These are phyloP conservation scores for Trypoxylus dichotomus DNA, from an alignment of 1,140 invertebrate genomes.

Conservation along the genomic window DNA sequence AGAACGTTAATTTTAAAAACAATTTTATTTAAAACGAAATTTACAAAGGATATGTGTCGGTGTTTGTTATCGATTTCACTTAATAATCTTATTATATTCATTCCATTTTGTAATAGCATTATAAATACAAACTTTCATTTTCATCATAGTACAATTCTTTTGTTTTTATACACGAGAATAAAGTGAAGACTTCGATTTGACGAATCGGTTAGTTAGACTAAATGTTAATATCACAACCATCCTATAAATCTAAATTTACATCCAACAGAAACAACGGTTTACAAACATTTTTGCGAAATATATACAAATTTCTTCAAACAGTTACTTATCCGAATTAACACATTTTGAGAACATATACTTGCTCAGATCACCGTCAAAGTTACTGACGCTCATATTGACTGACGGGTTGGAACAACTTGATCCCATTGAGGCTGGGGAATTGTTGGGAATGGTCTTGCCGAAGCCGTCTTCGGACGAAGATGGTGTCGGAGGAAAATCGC, in stretches of 20 bases:
- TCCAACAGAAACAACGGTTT: slow-evolving; percentile 14
- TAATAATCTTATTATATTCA: background rate
- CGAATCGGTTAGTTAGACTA: background rate
- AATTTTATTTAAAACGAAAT: slow-evolving; percentile 26
- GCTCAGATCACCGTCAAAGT: slow-evolving; percentile 57
- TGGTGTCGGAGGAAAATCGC: slow-evolving; percentile 50
- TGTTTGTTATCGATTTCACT: background rate
- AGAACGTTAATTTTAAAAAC: background rate
- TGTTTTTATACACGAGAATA: background rate
- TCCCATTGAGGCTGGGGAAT: slow-evolving; percentile 34
- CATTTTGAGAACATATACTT: slow-evolving; percentile 56
- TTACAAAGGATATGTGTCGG: slow-evolving; percentile 28
- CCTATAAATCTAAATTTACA: slow-evolving; percentile 20
- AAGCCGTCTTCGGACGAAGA: slow-evolving; percentile 44
- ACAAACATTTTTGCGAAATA: background rate
- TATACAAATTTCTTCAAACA: background rate
- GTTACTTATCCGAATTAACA: background rate
- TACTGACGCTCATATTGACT: slow-evolving; percentile 55
- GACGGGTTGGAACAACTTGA: slow-evolving; percentile 56
- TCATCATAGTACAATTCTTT: background rate
- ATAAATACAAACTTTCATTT: slow-evolving; percentile 18
- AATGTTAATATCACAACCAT: slow-evolving; percentile 29
- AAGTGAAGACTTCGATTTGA: slow-evolving; percentile 7
- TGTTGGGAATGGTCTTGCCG: slow-evolving; percentile 30
- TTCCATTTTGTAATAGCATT: background rate